A percentile compares a stretch with the other conserved stretches of the same genome.
Evolutionary conservation across 2,797 vertebrate genomes (phyloP).

Genomic region (Tauraco hartlaubi): DNA sequence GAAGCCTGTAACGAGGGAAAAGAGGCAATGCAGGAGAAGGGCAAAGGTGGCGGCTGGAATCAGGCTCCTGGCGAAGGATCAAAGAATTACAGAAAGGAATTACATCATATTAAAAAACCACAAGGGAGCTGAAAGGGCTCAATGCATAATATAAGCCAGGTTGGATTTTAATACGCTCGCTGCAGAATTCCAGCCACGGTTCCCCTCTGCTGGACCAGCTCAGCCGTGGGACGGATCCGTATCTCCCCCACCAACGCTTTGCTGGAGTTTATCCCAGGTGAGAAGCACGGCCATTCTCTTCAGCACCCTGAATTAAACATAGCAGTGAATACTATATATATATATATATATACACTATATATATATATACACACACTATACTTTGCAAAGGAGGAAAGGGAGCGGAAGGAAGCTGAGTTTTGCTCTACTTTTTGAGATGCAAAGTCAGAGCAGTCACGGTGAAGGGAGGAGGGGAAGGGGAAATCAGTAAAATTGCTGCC

Average conservation of each 20-base stretch:
- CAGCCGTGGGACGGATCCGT: neutral
- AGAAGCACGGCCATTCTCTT: neutral
- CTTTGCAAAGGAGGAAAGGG: neutral
- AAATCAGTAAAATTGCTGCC: neutral
- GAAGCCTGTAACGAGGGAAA: conserved; percentile 84
- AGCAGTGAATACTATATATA: neutral
- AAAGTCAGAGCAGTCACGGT: neutral
- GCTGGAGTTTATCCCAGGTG: neutral
- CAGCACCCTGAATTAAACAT: neutral
- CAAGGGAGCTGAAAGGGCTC: conserved; percentile 74
- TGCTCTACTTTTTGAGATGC: neutral
- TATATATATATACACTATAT: too few species aligned
- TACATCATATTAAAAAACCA: conserved; percentile 71
- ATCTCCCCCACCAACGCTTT: neutral
- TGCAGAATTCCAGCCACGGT: conserved; percentile 47
- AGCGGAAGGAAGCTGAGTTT: neutral
- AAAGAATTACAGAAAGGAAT: conserved; percentile 64
- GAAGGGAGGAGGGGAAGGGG: neutral
- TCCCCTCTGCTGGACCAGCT: conserved; percentile 67
- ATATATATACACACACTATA: too few species aligned
- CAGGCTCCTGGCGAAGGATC: conserved; percentile 61
- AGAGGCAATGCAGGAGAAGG: conserved; percentile 79
- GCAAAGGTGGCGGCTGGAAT: conserved; percentile 30
- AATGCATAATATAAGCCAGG: conserved; percentile 79
- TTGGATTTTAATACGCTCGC: conserved; percentile 72